These are phyloP conservation scores for Triplophysa siluroides DNA, from an alignment of 2,113 vertebrate genomes.

Conservation along the genomic window DNA sequence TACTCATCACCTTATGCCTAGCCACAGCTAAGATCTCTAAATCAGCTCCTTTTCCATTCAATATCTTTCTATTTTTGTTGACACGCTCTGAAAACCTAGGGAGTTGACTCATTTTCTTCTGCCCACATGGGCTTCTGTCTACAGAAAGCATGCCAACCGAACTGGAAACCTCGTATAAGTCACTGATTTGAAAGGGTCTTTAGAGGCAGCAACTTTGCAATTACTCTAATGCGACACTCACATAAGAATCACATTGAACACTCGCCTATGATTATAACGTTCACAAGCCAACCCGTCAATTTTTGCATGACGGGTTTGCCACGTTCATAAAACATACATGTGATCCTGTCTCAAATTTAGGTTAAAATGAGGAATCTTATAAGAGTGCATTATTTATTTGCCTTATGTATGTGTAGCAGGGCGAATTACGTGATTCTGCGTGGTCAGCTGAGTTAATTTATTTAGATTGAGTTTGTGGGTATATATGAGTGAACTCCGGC, in stretches of 20 bases:
- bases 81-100: background rate
- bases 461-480: too few species aligned
- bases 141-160: background rate
- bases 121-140: slow-evolving; percentile 24
- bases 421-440: too few species aligned
- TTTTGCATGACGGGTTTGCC: too few species aligned
- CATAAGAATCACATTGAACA: background rate
- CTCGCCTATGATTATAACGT: background rate
- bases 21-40: background rate
- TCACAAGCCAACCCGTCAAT: too few species aligned
- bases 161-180: background rate
- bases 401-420: too few species aligned
- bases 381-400: too few species aligned
- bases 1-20: background rate
- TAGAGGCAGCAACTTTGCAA: slow-evolving; percentile 1
- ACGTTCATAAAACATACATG: too few species aligned
- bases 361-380: too few species aligned
- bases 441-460: too few species aligned
- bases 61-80: background rate
- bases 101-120: slow-evolving; percentile 15
- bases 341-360: too few species aligned
- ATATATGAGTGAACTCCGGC: too few species aligned
- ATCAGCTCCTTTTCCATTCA: background rate
- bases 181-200: background rate
- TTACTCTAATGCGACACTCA: background rate